These are phyloP conservation scores for Rhinella marina DNA, from an alignment of 2,797 vertebrate genomes.

Conservation along the genomic window DNA sequence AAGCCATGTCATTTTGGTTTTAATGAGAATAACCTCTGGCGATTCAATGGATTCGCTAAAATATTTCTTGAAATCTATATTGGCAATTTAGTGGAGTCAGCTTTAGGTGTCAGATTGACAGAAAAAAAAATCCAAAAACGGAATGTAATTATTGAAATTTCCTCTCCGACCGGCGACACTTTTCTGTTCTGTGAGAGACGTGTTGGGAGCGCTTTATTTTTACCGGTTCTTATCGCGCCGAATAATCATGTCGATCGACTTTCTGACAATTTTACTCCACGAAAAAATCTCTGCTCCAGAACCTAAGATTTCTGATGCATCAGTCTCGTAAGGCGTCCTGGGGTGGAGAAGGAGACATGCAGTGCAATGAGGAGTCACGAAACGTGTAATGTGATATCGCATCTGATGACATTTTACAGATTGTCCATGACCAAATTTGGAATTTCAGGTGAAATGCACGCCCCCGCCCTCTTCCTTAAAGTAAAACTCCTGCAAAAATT, in stretches of 20 bases:
- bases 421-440: too few species aligned
- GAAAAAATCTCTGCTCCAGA: neutral
- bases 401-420: too few species aligned
- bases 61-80: constrained; percentile 76
- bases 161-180: neutral
- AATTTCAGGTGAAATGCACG: too few species aligned
- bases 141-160: constrained; percentile 46
- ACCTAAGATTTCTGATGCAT: neutral
- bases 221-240: constrained; percentile 11
- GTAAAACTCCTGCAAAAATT: too few species aligned
- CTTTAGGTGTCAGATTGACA: constrained; percentile 33
- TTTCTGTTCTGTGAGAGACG: constrained; percentile 19
- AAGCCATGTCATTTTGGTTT: constrained; percentile 79
- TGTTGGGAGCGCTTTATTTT: neutral
- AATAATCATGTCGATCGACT: neutral
- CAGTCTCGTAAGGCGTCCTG: neutral
- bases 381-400: too few species aligned
- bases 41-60: constrained; percentile 76
- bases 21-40: constrained; percentile 82
- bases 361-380: too few species aligned
- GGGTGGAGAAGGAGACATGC: neutral
- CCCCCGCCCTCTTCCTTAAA: too few species aligned
- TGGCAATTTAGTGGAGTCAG: constrained; percentile 76
- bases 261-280: neutral
- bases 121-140: neutral